These are phyloP conservation scores for Polymixis flavicincta DNA, from an alignment of 2,888 invertebrate genomes.

Conservation along the genomic window DNA sequence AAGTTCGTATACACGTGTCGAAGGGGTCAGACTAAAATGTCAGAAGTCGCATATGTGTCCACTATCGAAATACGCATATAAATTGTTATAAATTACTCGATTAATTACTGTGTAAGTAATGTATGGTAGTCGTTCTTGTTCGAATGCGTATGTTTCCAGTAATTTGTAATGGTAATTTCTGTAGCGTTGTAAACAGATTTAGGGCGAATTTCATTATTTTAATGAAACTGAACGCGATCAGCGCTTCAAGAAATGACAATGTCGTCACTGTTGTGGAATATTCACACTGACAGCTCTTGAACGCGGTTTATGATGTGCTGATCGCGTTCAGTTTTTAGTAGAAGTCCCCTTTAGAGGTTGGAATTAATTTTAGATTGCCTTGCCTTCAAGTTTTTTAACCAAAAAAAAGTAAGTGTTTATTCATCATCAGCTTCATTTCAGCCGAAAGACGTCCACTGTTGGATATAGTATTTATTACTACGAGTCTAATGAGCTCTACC, in stretches of 20 bases:
- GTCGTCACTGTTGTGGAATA: no score
- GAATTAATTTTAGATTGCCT: background rate
- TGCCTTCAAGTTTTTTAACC: background rate
- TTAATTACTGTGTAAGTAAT: constrained; percentile 3
- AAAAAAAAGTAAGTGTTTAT: no score
- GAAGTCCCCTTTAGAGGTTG: no score
- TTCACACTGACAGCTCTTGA: background rate
- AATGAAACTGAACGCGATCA: background rate
- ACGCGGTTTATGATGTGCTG: background rate
- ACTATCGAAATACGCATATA: constrained; percentile 50
- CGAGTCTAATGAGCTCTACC: background rate
- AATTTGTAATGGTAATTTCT: background rate
- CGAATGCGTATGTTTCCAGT: background rate
- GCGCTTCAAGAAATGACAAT: background rate
- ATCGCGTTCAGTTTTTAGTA: no score
- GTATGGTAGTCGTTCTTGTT: background rate
- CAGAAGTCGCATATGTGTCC: constrained; percentile 44
- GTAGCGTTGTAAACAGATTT: background rate
- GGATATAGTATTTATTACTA: background rate
- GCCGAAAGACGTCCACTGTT: no score
- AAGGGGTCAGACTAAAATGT: constrained; percentile 58
- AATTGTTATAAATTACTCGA: constrained; percentile 25
- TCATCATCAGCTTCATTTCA: no score
- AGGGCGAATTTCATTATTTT: background rate
- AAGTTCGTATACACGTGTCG: constrained; percentile 69